Conservation (phyloP, 2,797 vertebrate genomes). For the Poliocrania exsul region DNA sequence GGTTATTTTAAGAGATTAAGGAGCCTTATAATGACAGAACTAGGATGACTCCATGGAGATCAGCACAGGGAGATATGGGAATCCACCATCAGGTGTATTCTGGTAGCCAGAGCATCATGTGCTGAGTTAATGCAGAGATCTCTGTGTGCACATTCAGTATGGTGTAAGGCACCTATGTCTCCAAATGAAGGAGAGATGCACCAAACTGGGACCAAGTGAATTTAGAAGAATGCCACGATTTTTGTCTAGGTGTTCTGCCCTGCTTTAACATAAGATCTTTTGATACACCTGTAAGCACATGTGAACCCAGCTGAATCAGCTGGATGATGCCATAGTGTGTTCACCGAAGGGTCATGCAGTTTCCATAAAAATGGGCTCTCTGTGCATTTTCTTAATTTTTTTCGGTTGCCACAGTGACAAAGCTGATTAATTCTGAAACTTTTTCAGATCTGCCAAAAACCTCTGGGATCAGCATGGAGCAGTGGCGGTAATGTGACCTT, state of each 20-base stretch:
- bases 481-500: not conserved
- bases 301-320: not conserved
- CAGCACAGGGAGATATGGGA: not conserved
- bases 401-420: not conserved
- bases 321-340: not conserved
- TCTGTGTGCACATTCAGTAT: not conserved
- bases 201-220: not conserved
- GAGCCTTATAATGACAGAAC: not conserved
- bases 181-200: not conserved
- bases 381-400: not conserved
- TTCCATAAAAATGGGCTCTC: not conserved
- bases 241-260: not conserved
- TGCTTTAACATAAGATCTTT: not conserved
- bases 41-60: not conserved
- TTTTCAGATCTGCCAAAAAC: constrained; percentile 56
- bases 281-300: accelerated
- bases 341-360: not conserved
- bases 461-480: constrained; percentile 51
- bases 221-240: not conserved
- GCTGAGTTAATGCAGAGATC: not conserved
- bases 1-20: not conserved
- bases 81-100: not conserved
- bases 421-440: not conserved
- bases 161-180: not conserved
- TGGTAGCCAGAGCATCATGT: not conserved